Percentiles rank a stretch among this genome's conserved stretches.
Conservation (phyloP, 2,797 vertebrate genomes). For the Crypturellus tataupa region DNA sequence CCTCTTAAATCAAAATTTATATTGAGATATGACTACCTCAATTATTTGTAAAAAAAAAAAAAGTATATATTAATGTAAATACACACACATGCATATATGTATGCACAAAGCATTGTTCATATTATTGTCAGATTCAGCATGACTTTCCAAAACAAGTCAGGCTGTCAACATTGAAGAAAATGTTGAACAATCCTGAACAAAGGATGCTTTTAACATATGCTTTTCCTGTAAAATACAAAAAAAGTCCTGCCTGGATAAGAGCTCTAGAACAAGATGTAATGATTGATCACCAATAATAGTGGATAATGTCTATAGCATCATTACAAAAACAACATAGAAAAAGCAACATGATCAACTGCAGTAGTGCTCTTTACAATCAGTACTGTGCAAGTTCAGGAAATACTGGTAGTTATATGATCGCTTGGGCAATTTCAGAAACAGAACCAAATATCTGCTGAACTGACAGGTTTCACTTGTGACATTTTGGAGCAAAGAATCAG, state of each 20-base stretch:
- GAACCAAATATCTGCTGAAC: not conserved
- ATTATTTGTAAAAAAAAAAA: not conserved
- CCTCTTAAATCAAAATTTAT: not conserved
- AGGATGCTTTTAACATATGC: accelerated
- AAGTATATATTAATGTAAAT: no score
- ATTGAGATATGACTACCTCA: not conserved
- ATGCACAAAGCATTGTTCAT: not conserved
- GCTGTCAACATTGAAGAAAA: accelerated
- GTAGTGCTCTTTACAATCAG: not conserved
- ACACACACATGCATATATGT: not conserved
- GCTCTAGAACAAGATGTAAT: not conserved
- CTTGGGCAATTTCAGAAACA: not conserved
- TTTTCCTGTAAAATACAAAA: not conserved
- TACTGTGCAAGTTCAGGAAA: accelerated
- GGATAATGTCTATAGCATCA: not conserved
- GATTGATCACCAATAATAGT: not conserved
- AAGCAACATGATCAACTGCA: not conserved
- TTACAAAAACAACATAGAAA: not conserved
- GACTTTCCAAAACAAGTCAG: not conserved
- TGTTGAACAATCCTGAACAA: not conserved
- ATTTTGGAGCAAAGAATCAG: not conserved
- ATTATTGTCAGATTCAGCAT: accelerated
- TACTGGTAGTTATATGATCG: not conserved
- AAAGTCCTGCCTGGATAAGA: not conserved
- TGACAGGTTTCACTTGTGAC: not conserved